Percentiles rank a stretch among this genome's conserved stretches.
These are phyloP conservation scores for Doryteuthis pealeii DNA, from an alignment of 1,140 invertebrate genomes.

Conservation along the genomic window DNA sequence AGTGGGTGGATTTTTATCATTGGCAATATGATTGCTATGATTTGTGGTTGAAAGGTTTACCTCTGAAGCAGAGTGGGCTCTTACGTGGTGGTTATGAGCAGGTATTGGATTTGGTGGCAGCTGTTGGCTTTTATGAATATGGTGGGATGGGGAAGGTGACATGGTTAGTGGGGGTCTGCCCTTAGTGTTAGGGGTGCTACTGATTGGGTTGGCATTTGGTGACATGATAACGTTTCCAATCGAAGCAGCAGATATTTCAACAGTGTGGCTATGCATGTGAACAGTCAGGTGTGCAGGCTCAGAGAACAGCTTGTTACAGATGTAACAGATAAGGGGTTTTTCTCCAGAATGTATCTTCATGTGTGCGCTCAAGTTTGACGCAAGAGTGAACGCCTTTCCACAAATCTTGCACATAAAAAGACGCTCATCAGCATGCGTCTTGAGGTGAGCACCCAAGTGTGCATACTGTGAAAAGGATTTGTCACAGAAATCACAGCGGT, in stretches of 20 bases:
- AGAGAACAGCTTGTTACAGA: slow-evolving; percentile 12
- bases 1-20: neutral
- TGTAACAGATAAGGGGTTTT: slow-evolving; percentile 12
- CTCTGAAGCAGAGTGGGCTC: neutral
- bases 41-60: neutral
- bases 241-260: neutral
- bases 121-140: neutral
- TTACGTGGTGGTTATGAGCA: neutral
- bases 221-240: neutral
- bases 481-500: slow-evolving; percentile 85
- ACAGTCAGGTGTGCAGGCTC: neutral
- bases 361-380: neutral
- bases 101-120: neutral
- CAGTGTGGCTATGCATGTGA: slow-evolving; percentile 12
- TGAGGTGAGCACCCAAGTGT: slow-evolving; percentile 75
- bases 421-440: slow-evolving; percentile 69
- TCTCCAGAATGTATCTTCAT: slow-evolving; percentile 6
- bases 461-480: slow-evolving; percentile 87
- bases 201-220: neutral
- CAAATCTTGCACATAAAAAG: slow-evolving; percentile 1
- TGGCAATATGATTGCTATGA: neutral
- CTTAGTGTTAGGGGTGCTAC: neutral
- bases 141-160: neutral
- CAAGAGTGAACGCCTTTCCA: neutral
- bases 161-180: neutral